Evolutionary conservation across 2,797 vertebrate species (phyloP).

Genomic region (Hybognathus amarus): DNA sequence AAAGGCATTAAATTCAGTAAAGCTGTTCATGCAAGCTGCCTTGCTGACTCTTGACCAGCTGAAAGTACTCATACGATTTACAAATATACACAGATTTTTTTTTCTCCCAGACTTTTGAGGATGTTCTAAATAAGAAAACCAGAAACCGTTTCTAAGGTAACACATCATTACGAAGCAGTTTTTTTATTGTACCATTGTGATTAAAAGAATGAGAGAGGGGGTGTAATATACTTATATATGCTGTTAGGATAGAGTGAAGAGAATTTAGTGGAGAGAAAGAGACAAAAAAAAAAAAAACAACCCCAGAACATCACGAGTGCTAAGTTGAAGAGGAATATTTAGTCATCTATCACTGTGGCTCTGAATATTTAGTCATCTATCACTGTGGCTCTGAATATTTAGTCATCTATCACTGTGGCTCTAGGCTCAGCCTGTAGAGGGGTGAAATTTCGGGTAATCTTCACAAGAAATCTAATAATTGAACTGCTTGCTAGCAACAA

Average conservation of each 20-base stretch:
- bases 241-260: neutral
- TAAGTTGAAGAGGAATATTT: slow-evolving; percentile 41
- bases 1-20: slow-evolving; percentile 23
- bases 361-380: slow-evolving; percentile 58
- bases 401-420: slow-evolving; percentile 57
- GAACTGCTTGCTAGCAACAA: slow-evolving; percentile 66
- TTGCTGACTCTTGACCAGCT: slow-evolving; percentile 41
- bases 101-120: slow-evolving; percentile 57
- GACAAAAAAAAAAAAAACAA: neutral
- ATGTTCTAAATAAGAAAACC: slow-evolving; percentile 60
- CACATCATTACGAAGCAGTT: slow-evolving; percentile 78
- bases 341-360: slow-evolving; percentile 57
- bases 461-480: slow-evolving; percentile 72
- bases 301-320: slow-evolving; percentile 2
- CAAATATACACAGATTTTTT: slow-evolving; percentile 54
- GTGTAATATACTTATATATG: slow-evolving; percentile 24
- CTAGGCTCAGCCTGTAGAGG: slow-evolving; percentile 55
- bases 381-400: slow-evolving; percentile 54
- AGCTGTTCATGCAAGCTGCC: slow-evolving; percentile 40
- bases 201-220: slow-evolving; percentile 72
- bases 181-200: slow-evolving; percentile 66
- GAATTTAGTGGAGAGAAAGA: slow-evolving; percentile 5
- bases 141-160: slow-evolving; percentile 78
- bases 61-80: slow-evolving; percentile 43
- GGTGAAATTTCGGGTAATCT: slow-evolving; percentile 65